Base-by-base conservation (phyloP, 2,888 invertebrate genomes). In the Callosobruchus maculatus region DNA sequence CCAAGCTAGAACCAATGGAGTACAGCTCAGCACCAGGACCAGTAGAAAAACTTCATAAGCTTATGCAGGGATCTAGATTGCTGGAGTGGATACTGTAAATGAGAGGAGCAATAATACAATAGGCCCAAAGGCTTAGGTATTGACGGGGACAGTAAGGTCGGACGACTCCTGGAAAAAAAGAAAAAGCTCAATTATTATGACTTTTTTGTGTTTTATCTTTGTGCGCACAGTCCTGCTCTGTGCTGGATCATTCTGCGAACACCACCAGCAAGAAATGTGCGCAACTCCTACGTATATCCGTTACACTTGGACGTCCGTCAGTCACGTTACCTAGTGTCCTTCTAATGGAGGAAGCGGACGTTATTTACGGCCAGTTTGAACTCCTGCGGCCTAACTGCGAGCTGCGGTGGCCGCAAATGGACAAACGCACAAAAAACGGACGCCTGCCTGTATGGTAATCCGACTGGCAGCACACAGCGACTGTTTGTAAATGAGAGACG, bases 301-400 rank as follows among this genome's bases (percentile, higher is more conserved):
- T 49, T 49, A 49, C 49, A 49, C 13, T 18, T 49, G 49, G 49
- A 13, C 13, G 49, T 49, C 49, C 49, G 49, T 49, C 49, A 49
- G 9, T 49, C 49, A 49, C 49, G 49, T 49, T 49, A 49, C 49
- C 73, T 74, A 72, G 74, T 70, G 72, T 76, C 74, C 74, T 75
- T 72, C 72, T 69, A 72, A 30, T 76, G 74, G 78, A 81, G 81
- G 81, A 81, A 81, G 81, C 79, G 49, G 49, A 71, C 67, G 78
- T 80, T 81, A 80, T 81, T 81, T 81, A 81, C 80, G 80, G 79
- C 79, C 79, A 79, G 79, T 79, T 80, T 81, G 81, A 81, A 80
- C 81, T 79, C 78, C 76, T 0, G 49, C 49, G 7, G 78, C 79
- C 78, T 78, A 80, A 80, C 78, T 76, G 76, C 76, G 72, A 77